Evolutionary conservation across 1,140 invertebrate genomes (phyloP), one percentile per base, ranked within the genome.

Genomic region (Augochlora pura): DNA sequence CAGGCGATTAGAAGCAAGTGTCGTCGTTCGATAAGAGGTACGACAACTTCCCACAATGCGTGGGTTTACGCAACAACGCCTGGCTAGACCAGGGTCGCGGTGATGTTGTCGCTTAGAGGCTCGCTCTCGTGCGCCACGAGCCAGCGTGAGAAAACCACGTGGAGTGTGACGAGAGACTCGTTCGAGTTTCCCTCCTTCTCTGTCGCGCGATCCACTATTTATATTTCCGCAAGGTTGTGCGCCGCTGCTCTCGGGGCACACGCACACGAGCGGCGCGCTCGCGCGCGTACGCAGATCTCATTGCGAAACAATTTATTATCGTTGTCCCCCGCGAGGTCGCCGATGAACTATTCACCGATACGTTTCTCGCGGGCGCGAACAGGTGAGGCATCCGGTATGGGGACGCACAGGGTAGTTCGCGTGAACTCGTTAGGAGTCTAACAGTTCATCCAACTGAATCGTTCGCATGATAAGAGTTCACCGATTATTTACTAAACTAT

Each of bases 221-320:
- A 57, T 57, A 57, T 57, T 57, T 57, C 54, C 21, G 54, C 54
- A 57, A 57, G 54, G 54, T 57, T 57, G n/a, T n/a, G n/a, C n/a
- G 54, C 54, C 8, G n/a, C 54, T 46, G 54, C 54, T 21, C 54
- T 21, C 54, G n/a, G 9, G 21, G 8, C 54, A 57, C 9, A n/a
- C 54, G 4, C 32, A 32, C 32, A 32, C 32, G 32, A 57, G 54
- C 21, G 21, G n/a, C n/a, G 54, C 54, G 54, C n/a, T 9, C 42
- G 49, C 49, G 49, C 49, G 49, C 49, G 42, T 46, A 54, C 49
- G 49, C 21, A 54, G 49, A 54, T 54, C 49, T 18, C 49, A 7
- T 57, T 57, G 54, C 54, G 54, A 57, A 57, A 57, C 54, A 7
- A 57, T 57, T 57, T 57, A 57, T 57, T 54, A 54, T 18, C 49